Base-by-base conservation (phyloP, 1,140 invertebrate genomes). In the Bursaphelenchus mucronatus region DNA sequence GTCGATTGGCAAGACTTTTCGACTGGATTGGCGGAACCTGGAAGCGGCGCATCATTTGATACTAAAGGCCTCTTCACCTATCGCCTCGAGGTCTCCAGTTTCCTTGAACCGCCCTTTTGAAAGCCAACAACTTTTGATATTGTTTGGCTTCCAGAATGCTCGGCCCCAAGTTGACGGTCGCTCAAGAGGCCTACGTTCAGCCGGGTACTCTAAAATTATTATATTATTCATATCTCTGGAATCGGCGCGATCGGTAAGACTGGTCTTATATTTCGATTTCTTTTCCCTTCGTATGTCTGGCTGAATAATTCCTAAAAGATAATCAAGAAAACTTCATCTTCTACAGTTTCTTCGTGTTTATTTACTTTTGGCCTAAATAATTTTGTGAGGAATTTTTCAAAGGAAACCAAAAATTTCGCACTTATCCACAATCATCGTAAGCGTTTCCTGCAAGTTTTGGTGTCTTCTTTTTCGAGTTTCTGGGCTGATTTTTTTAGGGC, bases 171-270 rank as follows among this genome's bases (percentile, higher is more conserved):
- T 5, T 30, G 30, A 30, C 30, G 30, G 30, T 30, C 30, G 30
- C 30, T 30, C 57, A 59, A 21, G 55, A 64, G 56, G 68, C 69
- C 30, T 79, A 79, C 71, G 45, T 52, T 8, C 66, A 68, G 56
- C 77, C 77, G 3, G 63, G 69, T 11, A 70, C 65, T 30, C 66
- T 81, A 21, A 44, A 61, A 49, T 53, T 79, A 41, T 21, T 81
- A 10, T 80, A 80, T 68, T 80, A 80, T 63, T 68, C 67, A 46
- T 81, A 81, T 68, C 57, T 77, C 56, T 81, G 79, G 78, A 75
- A 71, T 30, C 61, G 78, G 19, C 55, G 78, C 53, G 76, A 79
- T 66, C 64, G 78, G 78, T 80, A 47, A 61, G 45, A 47, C 47
- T 52, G 19, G 15, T 59, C 45, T 64, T 64, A 17, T 40, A 39